These are phyloP conservation scores for Dipodomys spectabilis DNA, from an alignment of 2,113 vertebrate species.

Conservation along the genomic window DNA sequence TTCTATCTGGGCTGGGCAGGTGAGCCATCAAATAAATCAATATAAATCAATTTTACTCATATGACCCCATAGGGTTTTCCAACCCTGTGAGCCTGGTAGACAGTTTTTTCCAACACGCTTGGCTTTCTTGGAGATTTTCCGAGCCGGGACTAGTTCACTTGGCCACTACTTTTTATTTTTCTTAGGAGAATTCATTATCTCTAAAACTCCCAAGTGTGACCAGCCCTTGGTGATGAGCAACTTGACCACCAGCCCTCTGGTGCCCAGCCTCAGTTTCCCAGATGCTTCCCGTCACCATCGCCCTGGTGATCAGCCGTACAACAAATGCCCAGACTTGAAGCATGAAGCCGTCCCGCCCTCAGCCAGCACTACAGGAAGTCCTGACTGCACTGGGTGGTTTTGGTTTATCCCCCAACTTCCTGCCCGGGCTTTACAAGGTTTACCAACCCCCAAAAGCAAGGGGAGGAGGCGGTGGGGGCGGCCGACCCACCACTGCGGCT, in stretches of 20 bases:
- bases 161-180: not conserved
- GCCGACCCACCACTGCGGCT: no score
- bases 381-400: conserved; percentile 35
- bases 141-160: not conserved
- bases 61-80: not conserved
- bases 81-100: not conserved
- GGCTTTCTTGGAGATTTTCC: not conserved
- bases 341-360: not conserved
- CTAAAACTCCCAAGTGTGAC: not conserved
- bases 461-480: not conserved
- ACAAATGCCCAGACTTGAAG: not conserved
- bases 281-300: not conserved
- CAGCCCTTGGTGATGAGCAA: not conserved
- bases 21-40: not conserved
- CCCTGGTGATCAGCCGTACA: not conserved
- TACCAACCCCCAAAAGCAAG: conserved; percentile 22
- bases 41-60: not conserved
- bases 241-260: not conserved
- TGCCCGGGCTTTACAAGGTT: conserved; percentile 55
- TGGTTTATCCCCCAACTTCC: conserved; percentile 76
- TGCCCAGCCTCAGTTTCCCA: not conserved
- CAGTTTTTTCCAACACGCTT: not conserved
- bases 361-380: conserved; percentile 72
- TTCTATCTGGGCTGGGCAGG: not conserved
- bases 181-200: not conserved